These are phyloP conservation scores for Cosmia trapezina DNA, from an alignment of 2,888 invertebrate species.

Conservation along the genomic window DNA sequence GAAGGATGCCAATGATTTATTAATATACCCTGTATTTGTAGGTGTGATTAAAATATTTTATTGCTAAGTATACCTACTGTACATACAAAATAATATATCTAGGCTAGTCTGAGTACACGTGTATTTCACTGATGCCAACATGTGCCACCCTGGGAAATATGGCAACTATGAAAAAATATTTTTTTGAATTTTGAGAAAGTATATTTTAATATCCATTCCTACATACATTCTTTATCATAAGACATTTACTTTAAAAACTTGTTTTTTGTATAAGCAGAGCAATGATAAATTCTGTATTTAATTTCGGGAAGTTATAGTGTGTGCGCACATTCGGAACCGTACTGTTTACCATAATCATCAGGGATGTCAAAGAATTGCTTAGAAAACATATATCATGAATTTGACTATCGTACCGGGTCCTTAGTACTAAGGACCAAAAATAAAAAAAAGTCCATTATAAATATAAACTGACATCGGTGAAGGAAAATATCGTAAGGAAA, in stretches of 20 bases:
- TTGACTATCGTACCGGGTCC: too few relatives aligned
- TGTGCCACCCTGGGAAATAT: not conserved
- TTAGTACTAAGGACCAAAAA: not conserved
- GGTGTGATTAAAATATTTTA: constrained; percentile 1
- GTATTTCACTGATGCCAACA: constrained; percentile 30
- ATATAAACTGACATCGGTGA: not conserved
- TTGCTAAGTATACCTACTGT: not conserved
- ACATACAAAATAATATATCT: not conserved
- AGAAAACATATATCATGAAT: not conserved
- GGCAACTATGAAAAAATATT: not conserved
- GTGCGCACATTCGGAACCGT: not conserved
- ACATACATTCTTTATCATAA: not conserved
- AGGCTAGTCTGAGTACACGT: constrained; percentile 5
- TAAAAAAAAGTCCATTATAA: not conserved
- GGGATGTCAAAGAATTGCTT: not conserved
- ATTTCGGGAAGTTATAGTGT: not conserved
- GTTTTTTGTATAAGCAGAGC: not conserved
- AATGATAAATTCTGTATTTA: not conserved
- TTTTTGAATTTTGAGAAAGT: not conserved
- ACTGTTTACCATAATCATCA: not conserved
- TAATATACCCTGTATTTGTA: not conserved
- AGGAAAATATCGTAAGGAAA: not conserved
- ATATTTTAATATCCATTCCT: not conserved
- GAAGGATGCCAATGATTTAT: constrained; percentile 15
- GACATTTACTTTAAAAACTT: not conserved